phyloP scores from a whole-genome alignment of 2,888 invertebrate genomes.

The Dicycla oo region DNA sequence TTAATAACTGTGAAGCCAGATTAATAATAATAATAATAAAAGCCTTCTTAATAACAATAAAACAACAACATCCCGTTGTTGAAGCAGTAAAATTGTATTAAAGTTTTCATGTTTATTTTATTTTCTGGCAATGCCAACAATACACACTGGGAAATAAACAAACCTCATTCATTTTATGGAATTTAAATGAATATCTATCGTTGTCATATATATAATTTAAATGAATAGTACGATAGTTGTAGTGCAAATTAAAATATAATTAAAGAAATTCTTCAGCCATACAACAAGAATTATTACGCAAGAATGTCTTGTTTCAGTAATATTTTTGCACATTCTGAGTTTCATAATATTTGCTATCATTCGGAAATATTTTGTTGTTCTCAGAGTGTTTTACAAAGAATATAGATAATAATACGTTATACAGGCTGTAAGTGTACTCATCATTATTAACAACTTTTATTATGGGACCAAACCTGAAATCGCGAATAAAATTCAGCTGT shows the following conservation, averaged over 20 bases:
- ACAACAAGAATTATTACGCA: constrained; percentile 10
- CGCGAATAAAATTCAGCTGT: too few relatives aligned
- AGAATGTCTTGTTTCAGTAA: background rate
- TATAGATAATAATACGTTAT: too few relatives aligned
- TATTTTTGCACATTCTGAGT: background rate
- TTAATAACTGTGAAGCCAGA: background rate
- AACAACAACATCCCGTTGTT: constrained; percentile 1
- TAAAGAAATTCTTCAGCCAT: constrained; percentile 11
- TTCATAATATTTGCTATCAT: background rate
- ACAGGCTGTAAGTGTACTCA: too few relatives aligned
- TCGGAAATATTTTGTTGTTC: background rate
- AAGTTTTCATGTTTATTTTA: constrained; percentile 33
- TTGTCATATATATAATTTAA: too few relatives aligned
- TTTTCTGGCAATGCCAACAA: constrained; percentile 11
- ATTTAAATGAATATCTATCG: constrained; percentile 39
- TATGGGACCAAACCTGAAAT: too few relatives aligned
- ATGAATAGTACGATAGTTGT: too few relatives aligned
- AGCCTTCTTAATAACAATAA: constrained; percentile 23
- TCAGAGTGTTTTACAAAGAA: too few relatives aligned
- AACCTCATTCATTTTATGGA: constrained; percentile 13
- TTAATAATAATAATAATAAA: constrained; percentile 14
- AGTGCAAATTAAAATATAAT: constrained; percentile 34
- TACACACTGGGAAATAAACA: constrained; percentile 34
- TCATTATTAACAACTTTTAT: too few relatives aligned
- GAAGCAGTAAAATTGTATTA: constrained; percentile 25